Percentiles rank a stretch among this genome's conserved stretches.
Conservation (phyloP, 2,797 vertebrate species). For the Varecia variegata region DNA sequence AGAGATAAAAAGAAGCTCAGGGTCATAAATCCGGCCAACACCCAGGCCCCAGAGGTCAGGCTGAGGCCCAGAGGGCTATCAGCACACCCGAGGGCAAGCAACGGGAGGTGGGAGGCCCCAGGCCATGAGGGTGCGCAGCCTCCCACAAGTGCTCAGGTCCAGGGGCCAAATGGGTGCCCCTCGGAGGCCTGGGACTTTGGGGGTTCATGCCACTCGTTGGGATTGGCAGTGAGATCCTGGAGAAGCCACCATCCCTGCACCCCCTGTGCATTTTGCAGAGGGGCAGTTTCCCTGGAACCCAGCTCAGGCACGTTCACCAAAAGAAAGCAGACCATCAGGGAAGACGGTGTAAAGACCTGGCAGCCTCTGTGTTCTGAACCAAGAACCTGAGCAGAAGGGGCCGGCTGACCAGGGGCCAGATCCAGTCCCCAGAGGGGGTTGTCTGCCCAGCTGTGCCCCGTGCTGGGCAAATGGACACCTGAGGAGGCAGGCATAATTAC, state of each 20-base stretch:
- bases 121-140: not conserved
- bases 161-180: rapidly evolving
- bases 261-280: not conserved
- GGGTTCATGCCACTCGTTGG: rapidly evolving
- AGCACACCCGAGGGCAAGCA: not conserved
- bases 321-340: not conserved
- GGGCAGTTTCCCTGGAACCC: not conserved
- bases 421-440: not conserved
- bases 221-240: not conserved
- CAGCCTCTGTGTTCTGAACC: not conserved
- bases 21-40: constrained; percentile 65
- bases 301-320: not conserved
- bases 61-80: not conserved
- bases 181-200: not conserved
- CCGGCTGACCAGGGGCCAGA: not conserved
- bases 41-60: constrained; percentile 63
- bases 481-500: not conserved
- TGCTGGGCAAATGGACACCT: not conserved
- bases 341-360: not conserved
- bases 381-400: not conserved
- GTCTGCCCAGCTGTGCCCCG: not conserved
- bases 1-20: constrained; percentile 69
- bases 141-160: not conserved
- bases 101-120: not conserved
- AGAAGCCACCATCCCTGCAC: rapidly evolving